Evolutionary conservation across 2,113 vertebrate genomes (phyloP), one percentile per base, ranked within the genome.

Genomic region (Rhodinocichla rosea): DNA sequence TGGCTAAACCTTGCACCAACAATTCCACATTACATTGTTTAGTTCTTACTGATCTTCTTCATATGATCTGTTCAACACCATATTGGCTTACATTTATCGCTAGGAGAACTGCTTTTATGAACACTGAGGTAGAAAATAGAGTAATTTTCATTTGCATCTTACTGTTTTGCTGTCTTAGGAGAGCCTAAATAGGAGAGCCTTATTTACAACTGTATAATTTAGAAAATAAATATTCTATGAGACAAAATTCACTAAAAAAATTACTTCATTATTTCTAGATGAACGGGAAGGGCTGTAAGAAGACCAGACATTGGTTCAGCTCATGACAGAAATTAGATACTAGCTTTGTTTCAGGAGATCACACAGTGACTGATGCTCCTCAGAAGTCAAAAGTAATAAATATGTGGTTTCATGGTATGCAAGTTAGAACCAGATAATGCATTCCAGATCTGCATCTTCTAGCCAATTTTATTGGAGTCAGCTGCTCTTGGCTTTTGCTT

Each of bases 381-480:
- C 62, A 84, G 64, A 93, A 93, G 33, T 32, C 73, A 68, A n/a
- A 83, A 87, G 50, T 35, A 92, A 82, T 49, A 94, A 84, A 89
- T 78, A 75, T 5, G 53, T 64, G 57, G 77, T 87, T 91, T 95
- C 50, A 47, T 74, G 78, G 20, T 17, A 89, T 3, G 7, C 22
- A 82, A 84, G 35, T 92, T 84, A 92, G 56, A 87, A 64, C 27
- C 15, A 84, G 65, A 65, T 35, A 86, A 84, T 5, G 1, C 32
- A 64, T 87, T 87, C 81, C 74, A 92, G 59, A 87, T 84, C 37
- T 11, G 2, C 28, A 35, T 92, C 45, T 94, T 79, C 19, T 65
- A 82, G 50, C 15, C 37, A 68, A 7, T 83, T 69, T 95, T 39
- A 85, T 82, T 87, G 33, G 14, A 91, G 26, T 79, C 87, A 94